phyloP scores from a whole-genome alignment of 1,140 invertebrate species.

The Atopsyche davidsoni region DNA sequence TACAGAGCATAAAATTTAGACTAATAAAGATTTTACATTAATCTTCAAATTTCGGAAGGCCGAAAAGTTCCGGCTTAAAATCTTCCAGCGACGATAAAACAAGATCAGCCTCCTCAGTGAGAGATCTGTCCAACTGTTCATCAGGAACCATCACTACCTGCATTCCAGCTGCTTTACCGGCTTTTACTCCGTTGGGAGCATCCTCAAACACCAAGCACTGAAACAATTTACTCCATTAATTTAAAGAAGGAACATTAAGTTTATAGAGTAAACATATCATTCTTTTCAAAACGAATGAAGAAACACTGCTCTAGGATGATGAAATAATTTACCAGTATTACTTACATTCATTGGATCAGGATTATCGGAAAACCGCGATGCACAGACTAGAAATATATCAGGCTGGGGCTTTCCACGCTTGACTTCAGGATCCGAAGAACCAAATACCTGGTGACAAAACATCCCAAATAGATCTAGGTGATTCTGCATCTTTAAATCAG shows the following conservation, averaged over 20 bases:
- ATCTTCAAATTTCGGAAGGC: conserved; percentile 67
- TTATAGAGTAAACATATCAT: conserved; percentile 2
- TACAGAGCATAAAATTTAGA: too few species aligned
- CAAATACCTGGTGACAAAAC: conserved; percentile 61
- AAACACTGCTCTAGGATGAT: neutral
- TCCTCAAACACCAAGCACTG: conserved; percentile 91
- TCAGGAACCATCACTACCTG: conserved; percentile 85
- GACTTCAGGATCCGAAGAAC: conserved; percentile 66
- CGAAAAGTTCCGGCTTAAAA: conserved; percentile 81
- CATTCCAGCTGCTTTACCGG: conserved; percentile 76
- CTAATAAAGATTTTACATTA: too few species aligned
- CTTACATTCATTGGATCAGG: conserved; percentile 50
- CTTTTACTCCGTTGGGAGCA: conserved; percentile 79
- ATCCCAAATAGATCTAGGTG: conserved; percentile 56
- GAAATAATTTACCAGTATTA: neutral
- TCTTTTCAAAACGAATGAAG: neutral
- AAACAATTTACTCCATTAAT: conserved; percentile 29
- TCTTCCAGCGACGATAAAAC: conserved; percentile 69
- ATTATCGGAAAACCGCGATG: conserved; percentile 57
- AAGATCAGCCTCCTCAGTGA: conserved; percentile 59
- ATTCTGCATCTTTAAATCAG: conserved; percentile 58
- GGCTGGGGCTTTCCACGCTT: conserved; percentile 71
- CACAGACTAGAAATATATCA: conserved; percentile 70
- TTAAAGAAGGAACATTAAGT: neutral
- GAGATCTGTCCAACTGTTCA: conserved; percentile 52